Percentiles rank a stretch among this genome's conserved stretches.
Evolutionary conservation across 2,888 invertebrate genomes (phyloP).

Genomic region (Margaritifera margaritifera): DNA sequence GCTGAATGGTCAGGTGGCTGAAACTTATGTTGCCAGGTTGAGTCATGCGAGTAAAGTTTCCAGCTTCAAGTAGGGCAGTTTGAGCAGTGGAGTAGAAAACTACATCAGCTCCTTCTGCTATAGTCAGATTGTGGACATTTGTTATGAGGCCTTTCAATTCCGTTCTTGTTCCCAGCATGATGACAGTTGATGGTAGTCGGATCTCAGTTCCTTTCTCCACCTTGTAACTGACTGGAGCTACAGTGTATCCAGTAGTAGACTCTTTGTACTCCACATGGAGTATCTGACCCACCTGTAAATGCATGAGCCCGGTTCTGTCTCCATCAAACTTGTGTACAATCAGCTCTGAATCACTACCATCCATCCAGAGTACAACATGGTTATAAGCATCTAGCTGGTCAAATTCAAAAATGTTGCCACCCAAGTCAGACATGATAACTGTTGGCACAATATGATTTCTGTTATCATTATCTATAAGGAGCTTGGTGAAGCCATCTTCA

Average conservation of each 20-base stretch:
- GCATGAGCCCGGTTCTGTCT: conserved; percentile 57
- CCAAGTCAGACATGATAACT: conserved; percentile 42
- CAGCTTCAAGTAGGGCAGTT: conserved; percentile 55
- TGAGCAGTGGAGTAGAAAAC: conserved; percentile 50
- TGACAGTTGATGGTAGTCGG: conserved; percentile 47
- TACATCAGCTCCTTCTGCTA: conserved; percentile 52
- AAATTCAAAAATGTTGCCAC: conserved; percentile 38
- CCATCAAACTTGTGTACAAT: conserved; percentile 55
- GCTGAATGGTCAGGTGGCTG: conserved; percentile 49
- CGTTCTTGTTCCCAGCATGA: conserved; percentile 54
- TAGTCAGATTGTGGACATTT: conserved; percentile 55
- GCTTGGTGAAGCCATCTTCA: conserved; percentile 41
- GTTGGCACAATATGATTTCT: conserved; percentile 52
- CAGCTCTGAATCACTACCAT: conserved; percentile 39
- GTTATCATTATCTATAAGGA: conserved; percentile 55
- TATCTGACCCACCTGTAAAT: conserved; percentile 40
- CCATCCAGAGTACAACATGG: conserved; percentile 49
- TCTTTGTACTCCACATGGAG: conserved; percentile 51
- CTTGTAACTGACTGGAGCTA: conserved; percentile 59
- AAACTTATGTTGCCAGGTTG: conserved; percentile 51
- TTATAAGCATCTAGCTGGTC: conserved; percentile 50
- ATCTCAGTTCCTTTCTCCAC: conserved; percentile 49
- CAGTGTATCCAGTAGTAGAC: conserved; percentile 52
- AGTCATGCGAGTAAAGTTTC: conserved; percentile 43
- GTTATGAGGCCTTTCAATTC: conserved; percentile 48